Percentiles rank a stretch among this genome's conserved stretches.
Conservation (phyloP, 1,140 invertebrate species). For the Dysdera silvatica region DNA sequence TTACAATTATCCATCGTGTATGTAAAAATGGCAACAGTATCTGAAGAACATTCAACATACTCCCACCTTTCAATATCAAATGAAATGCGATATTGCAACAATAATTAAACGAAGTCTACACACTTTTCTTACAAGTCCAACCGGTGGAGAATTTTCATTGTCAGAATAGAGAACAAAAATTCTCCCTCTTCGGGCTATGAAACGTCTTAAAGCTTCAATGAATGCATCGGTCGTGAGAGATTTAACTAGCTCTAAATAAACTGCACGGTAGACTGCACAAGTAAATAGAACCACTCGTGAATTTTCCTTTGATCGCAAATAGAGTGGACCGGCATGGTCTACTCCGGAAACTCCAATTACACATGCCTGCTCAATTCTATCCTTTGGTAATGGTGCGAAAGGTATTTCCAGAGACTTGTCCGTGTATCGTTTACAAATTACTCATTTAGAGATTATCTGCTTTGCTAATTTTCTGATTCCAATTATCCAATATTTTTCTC, state of each 20-base stretch:
- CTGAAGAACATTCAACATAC: no score
- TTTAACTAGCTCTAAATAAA: constrained; percentile 40
- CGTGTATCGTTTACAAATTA: background rate
- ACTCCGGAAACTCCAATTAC: constrained; percentile 39
- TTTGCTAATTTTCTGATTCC: no score
- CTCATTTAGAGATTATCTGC: no score
- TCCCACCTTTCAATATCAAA: no score
- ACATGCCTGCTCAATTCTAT: constrained; percentile 32
- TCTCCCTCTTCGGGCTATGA: constrained; percentile 41
- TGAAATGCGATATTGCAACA: no score
- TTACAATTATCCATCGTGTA: no score
- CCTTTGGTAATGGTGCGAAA: constrained; percentile 30
- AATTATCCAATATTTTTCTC: no score
- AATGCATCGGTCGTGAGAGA: constrained; percentile 41
- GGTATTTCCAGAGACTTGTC: background rate
- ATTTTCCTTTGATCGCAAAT: constrained; percentile 26
- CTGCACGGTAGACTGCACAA: constrained; percentile 20
- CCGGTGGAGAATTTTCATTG: no score
- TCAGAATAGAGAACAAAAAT: constrained; percentile 39
- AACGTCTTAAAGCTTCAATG: constrained; percentile 39
- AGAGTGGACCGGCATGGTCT: constrained; percentile 40
- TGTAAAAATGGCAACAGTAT: no score
- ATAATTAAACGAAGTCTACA: no score
- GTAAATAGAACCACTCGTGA: constrained; percentile 9
- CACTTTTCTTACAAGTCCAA: no score